These are phyloP conservation scores for Ctenodactylus gundi DNA, from an alignment of 2,113 vertebrate genomes.

Conservation along the genomic window DNA sequence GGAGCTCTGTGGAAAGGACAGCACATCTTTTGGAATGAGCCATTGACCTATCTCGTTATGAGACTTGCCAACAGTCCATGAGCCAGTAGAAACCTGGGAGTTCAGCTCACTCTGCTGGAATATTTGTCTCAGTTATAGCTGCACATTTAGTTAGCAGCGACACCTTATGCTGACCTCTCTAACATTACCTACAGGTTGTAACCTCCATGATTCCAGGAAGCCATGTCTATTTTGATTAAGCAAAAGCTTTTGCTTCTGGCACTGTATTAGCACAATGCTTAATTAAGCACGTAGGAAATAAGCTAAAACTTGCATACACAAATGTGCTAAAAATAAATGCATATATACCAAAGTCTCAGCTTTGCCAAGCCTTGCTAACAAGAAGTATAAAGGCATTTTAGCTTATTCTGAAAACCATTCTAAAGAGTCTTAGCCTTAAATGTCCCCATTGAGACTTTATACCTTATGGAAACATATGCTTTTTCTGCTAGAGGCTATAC, in stretches of 20 bases:
- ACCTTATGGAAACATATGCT: background rate
- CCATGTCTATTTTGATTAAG: background rate
- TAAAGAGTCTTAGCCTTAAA: background rate
- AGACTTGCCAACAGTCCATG: background rate
- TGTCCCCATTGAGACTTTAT: background rate
- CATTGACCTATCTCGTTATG: background rate
- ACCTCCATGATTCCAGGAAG: background rate
- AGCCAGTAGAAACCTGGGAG: background rate
- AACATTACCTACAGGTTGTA: background rate
- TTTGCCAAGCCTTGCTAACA: background rate
- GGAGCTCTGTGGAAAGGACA: background rate
- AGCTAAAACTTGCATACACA: background rate
- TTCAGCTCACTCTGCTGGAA: background rate
- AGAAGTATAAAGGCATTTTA: background rate
- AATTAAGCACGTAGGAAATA: background rate
- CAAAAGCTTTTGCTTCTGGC: background rate
- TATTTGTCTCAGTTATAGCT: background rate
- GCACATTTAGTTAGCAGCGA: background rate
- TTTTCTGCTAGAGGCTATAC: background rate
- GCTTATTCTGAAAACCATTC: background rate
- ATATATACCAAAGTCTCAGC: background rate
- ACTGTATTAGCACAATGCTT: background rate
- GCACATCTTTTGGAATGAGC: background rate
- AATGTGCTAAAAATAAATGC: background rate
- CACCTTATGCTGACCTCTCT: background rate